Base-by-base conservation (phyloP, 2,113 vertebrate genomes). In the Marmota flaviventris region DNA sequence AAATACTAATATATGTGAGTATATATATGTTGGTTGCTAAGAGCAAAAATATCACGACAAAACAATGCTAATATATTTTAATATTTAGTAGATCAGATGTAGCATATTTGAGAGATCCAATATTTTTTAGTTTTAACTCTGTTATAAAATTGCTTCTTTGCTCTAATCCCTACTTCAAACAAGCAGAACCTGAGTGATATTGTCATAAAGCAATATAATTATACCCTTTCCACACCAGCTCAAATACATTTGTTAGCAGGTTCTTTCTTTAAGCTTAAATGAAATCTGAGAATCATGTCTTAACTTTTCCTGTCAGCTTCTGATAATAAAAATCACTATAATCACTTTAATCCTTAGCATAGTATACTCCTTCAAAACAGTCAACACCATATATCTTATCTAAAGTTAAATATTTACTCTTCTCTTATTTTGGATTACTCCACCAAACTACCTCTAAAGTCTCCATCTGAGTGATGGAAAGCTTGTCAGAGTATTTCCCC, bases 251-350 rank as follows among this genome's bases (percentile, higher is more conserved):
- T 81, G 7, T 12, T 27, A 79, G 39, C 4, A 37, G 53, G 18
- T 14, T 56, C 9, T n/a, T 82, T 32, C 65, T 89, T 32, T 39
- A 89, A 75, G 56, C 3, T 76, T 89, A 22, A 86, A 61, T 53
- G 32, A 73, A 73, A 82, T 85, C 12, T 78, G 10, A 77, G 58
- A 85, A 88, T 14, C 16, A 10, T 69, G 6, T 32, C n/a, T 37
- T 73, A 82, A 67, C 14, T 58, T 89, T 81, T 48, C 65, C 61
- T 76, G 37, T 37, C 27, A 78, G 67, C 94, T 18, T 87, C 72
- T 83, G 12, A 87, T 18, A 45, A 72, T 88, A 51, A 93, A 45
- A 93, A 95, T 4, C 32, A 93, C 39, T 81, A 39, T 9, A 89
- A 87, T 29, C 8, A 37, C 7, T 32, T 91, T 51, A 89, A 22